Conservation (phyloP, 2,797 vertebrate species). For the Hippocampus kuda region DNA sequence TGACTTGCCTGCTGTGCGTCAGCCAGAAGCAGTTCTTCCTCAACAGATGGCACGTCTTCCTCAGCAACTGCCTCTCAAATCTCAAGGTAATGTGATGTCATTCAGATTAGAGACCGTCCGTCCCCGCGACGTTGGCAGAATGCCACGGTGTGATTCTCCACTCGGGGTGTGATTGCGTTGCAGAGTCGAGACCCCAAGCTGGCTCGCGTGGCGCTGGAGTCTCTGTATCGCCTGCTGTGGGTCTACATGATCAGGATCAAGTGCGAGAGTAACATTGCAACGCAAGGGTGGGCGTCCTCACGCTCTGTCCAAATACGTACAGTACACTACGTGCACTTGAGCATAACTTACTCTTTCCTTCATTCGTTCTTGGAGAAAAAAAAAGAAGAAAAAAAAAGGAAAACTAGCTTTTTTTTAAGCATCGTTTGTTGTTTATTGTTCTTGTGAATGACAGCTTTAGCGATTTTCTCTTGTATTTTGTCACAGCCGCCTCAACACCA, state of each 20-base stretch:
- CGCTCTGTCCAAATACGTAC: too few species aligned
- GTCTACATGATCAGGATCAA: slow-evolving; percentile 99
- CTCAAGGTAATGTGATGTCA: slow-evolving; percentile 76
- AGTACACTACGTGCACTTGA: too few species aligned
- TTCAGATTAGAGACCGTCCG: too few species aligned
- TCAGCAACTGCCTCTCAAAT: slow-evolving; percentile 97
- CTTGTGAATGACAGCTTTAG: neutral
- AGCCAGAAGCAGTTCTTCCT: slow-evolving; percentile 98
- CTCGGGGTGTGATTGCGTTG: slow-evolving; percentile 9
- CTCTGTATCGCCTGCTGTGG: slow-evolving; percentile 94
- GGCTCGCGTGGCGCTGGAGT: slow-evolving; percentile 97
- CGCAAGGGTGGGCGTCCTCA: slow-evolving; percentile 78
- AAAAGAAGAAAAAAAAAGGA: too few species aligned
- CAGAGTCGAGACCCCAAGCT: slow-evolving; percentile 99
- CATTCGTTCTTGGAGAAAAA: too few species aligned
- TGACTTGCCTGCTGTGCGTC: slow-evolving; percentile 95
- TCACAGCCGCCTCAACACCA: slow-evolving; percentile 85
- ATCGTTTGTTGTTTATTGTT: neutral
- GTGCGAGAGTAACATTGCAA: slow-evolving; percentile 99
- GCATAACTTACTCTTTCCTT: too few species aligned
- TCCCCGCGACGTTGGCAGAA: neutral
- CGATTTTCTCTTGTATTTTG: slow-evolving; percentile 1
- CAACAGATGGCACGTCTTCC: slow-evolving; percentile 94
- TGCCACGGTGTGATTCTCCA: neutral
- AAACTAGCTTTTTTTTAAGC: too few species aligned